phyloP scores from a whole-genome alignment of 2,797 vertebrate genomes.

The Trachops cirrhosus region DNA sequence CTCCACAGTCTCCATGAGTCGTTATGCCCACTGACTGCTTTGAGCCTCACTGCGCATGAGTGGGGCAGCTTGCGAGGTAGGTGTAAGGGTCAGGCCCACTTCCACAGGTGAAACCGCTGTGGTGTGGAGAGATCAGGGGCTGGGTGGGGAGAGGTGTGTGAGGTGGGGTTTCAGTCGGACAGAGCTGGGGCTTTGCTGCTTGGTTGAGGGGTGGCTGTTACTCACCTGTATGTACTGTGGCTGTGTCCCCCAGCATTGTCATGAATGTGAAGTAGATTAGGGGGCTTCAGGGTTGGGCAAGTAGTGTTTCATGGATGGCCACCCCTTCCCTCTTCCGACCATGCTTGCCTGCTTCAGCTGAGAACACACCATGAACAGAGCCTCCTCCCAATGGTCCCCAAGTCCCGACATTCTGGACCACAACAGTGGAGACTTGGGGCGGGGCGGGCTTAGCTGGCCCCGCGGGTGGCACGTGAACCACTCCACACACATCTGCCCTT shows the following conservation, averaged over 20 bases:
- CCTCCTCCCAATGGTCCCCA: neutral
- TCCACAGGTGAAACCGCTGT: neutral
- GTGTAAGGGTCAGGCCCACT: neutral
- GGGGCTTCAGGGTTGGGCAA: neutral
- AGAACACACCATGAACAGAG: neutral
- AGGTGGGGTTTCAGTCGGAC: neutral
- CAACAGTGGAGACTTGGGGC: neutral
- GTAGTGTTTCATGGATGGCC: too few species aligned
- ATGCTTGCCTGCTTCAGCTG: neutral
- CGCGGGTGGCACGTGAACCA: neutral
- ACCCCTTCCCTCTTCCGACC: neutral
- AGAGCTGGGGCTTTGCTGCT: neutral
- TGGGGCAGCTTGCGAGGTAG: neutral
- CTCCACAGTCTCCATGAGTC: fast-evolving
- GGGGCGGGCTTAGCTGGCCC: neutral
- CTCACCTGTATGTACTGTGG: neutral
- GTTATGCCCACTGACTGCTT: neutral
- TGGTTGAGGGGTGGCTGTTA: fast-evolving
- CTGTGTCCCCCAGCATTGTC: neutral
- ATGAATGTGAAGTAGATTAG: neutral
- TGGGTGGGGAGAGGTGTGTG: neutral
- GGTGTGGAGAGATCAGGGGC: neutral
- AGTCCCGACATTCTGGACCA: too few species aligned
- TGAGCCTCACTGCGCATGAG: neutral
- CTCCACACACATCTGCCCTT: neutral